phyloP scores from a whole-genome alignment of 2,797 vertebrate species.

The Anguilla obscura region DNA sequence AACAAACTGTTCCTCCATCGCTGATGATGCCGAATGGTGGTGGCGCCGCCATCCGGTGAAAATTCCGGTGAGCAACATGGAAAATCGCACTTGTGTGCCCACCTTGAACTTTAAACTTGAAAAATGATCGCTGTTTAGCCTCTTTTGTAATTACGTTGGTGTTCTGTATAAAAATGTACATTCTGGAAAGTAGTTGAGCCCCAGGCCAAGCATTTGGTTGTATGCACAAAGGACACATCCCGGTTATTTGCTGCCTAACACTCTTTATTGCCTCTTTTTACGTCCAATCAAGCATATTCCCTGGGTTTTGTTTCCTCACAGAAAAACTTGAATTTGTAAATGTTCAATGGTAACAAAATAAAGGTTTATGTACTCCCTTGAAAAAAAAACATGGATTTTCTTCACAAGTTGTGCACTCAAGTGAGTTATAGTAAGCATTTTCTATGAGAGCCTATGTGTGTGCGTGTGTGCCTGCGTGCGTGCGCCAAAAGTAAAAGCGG shows the following conservation, averaged over 20 bases:
- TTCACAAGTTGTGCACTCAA: not conserved
- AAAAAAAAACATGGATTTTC: not conserved
- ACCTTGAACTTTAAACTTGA: not conserved
- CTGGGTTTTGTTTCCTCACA: not conserved
- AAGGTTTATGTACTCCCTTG: not conserved
- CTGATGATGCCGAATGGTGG: too few species aligned
- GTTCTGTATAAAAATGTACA: not conserved
- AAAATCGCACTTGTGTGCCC: not conserved
- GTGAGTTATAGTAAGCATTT: not conserved
- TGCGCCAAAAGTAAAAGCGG: not conserved
- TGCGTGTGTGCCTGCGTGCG: not conserved
- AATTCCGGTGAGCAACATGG: not conserved
- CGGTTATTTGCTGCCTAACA: not conserved
- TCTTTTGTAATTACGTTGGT: not conserved
- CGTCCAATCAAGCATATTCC: not conserved
- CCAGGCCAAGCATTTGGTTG: not conserved
- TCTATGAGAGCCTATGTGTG: not conserved
- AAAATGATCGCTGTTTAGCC: not conserved
- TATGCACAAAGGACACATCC: not conserved
- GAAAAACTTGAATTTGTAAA: not conserved
- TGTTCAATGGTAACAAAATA: not conserved
- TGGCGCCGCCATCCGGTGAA: not conserved
- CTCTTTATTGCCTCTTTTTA: not conserved
- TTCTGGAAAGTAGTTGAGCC: not conserved
- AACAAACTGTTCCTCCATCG: not conserved